A percentile compares a stretch with the other conserved stretches of the same genome.
These are phyloP conservation scores for Candoia aspera DNA, from an alignment of 2,113 vertebrate species.

Conservation along the genomic window DNA sequence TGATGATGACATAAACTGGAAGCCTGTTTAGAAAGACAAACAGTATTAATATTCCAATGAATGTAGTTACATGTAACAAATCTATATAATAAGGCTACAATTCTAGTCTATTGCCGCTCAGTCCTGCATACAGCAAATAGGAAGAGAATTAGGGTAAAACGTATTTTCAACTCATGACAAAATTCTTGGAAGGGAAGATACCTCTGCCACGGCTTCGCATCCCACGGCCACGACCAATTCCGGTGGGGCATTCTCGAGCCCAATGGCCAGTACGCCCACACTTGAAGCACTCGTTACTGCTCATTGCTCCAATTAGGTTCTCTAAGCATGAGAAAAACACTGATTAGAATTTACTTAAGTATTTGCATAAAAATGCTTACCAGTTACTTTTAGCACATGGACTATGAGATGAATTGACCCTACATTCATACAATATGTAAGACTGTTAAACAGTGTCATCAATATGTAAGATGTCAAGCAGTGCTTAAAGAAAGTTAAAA, in stretches of 20 bases:
- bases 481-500: background rate
- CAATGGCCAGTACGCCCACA: conserved; percentile 96
- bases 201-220: conserved; percentile 89
- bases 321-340: conserved; percentile 23
- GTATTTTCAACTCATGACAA: background rate
- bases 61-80: background rate
- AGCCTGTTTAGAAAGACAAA: conserved; percentile 70
- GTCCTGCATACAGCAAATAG: background rate
- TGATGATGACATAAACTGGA: conserved; percentile 83
- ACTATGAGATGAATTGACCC: background rate
- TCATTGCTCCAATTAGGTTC: conserved; percentile 83
- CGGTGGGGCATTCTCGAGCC: conserved; percentile 93
- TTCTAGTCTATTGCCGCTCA: background rate
- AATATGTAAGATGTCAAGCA: background rate
- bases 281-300: conserved; percentile 96
- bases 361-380: background rate
- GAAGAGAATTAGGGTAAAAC: background rate
- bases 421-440: background rate
- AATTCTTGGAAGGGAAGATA: conserved; percentile 69
- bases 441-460: background rate
- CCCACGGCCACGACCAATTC: conserved; percentile 87
- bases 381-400: background rate
- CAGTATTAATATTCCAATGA: conserved; percentile 7
- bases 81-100: background rate
- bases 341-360: background rate